phyloP scores from a whole-genome alignment of 2,888 invertebrate genomes.

The Xanthostigma xanthostigma region DNA sequence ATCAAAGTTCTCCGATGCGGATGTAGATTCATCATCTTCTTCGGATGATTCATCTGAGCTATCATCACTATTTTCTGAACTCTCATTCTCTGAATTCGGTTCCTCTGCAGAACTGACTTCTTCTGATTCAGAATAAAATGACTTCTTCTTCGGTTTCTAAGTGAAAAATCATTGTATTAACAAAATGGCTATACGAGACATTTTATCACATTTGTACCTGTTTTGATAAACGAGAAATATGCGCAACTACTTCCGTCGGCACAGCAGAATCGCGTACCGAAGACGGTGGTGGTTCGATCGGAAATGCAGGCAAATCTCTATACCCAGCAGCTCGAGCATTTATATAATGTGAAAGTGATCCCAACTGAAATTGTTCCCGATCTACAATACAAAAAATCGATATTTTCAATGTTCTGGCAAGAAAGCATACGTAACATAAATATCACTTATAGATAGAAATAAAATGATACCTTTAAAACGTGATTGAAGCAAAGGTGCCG shows the following conservation, averaged over 20 bases:
- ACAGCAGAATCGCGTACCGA: constrained; percentile 57
- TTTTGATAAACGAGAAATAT: constrained; percentile 11
- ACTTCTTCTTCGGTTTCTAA: constrained; percentile 33
- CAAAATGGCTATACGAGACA: not conserved
- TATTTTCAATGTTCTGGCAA: not conserved
- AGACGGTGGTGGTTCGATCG: constrained; percentile 58
- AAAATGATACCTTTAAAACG: constrained; percentile 50
- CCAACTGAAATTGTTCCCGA: constrained; percentile 78
- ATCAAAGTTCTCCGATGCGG: not conserved
- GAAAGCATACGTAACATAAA: no score
- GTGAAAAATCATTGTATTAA: constrained; percentile 4
- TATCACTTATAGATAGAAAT: no score
- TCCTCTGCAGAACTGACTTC: constrained; percentile 16
- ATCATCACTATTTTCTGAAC: constrained; percentile 17
- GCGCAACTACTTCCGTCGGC: constrained; percentile 8
- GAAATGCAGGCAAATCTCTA: constrained; percentile 74
- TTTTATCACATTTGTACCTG: constrained; percentile 7
- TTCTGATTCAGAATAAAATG: constrained; percentile 46
- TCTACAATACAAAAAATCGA: constrained; percentile 31
- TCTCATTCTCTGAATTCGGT: constrained; percentile 15
- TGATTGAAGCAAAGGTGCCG: constrained; percentile 81
- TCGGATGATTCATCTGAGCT: constrained; percentile 16
- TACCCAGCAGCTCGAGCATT: constrained; percentile 78
- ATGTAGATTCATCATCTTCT: constrained; percentile 12
- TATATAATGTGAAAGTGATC: constrained; percentile 88